Evolutionary conservation across 2,113 vertebrate genomes (phyloP).

Genomic region (Ia io): DNA sequence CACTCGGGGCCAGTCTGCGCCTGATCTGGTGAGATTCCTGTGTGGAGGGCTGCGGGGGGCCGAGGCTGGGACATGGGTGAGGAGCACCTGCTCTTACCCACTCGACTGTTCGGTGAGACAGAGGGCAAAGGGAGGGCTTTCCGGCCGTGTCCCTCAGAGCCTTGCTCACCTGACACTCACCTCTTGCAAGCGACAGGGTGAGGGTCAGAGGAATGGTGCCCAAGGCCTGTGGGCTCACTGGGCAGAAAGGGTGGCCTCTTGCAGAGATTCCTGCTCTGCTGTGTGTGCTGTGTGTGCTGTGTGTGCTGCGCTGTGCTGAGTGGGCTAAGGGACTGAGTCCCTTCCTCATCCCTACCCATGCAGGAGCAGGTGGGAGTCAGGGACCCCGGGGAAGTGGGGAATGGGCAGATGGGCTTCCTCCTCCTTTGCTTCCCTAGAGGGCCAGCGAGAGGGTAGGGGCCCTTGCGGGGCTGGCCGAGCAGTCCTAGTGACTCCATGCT

Average conservation of each 20-base stretch:
- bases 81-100: neutral
- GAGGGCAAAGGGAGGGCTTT: neutral
- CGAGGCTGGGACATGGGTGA: neutral
- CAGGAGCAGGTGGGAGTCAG: accelerated
- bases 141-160: accelerated
- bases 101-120: neutral
- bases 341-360: too few relatives aligned
- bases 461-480: neutral
- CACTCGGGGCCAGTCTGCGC: neutral
- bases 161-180: neutral
- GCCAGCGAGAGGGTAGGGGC: neutral
- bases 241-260: neutral
- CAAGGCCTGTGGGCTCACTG: accelerated
- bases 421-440: neutral
- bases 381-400: neutral
- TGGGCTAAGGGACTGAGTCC: neutral
- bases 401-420: neutral
- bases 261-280: neutral
- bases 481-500: neutral
- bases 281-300: neutral
- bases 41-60: neutral
- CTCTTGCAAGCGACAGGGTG: neutral
- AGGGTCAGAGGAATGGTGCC: neutral
- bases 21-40: neutral
- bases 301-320: neutral